phyloP scores from a whole-genome alignment of 2,888 invertebrate species.

The Belgica antarctica region DNA sequence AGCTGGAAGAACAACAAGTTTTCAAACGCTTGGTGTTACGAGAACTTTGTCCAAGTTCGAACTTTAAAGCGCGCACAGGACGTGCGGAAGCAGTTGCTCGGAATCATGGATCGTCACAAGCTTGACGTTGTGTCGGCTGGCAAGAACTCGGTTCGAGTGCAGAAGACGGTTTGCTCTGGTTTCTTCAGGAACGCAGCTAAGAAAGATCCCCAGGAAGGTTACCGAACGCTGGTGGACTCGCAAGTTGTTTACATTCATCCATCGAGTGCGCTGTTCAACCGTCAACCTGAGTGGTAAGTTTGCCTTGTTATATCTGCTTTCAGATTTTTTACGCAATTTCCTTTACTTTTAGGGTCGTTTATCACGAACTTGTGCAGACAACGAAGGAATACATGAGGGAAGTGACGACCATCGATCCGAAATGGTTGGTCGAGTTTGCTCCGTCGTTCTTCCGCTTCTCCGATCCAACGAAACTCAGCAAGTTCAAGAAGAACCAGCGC shows the following conservation, averaged over 20 bases:
- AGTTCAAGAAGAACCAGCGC: constrained; percentile 98
- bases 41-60: constrained; percentile 97
- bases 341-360: constrained; percentile 28
- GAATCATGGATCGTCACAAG: constrained; percentile 97
- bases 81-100: constrained; percentile 93
- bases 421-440: constrained; percentile 98
- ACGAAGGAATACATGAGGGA: constrained; percentile 99
- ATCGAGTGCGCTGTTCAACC: constrained; percentile 93
- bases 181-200: constrained; percentile 99
- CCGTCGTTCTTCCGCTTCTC: constrained; percentile 99
- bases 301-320: neutral
- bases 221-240: constrained; percentile 94
- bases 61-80: constrained; percentile 97
- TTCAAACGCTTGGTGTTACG: constrained; percentile 98
- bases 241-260: constrained; percentile 99
- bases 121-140: constrained; percentile 95
- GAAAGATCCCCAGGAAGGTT: constrained; percentile 98
- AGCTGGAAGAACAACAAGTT: constrained; percentile 99
- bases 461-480: constrained; percentile 96
- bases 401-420: constrained; percentile 94
- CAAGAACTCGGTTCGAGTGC: constrained; percentile 90
- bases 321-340: neutral
- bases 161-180: constrained; percentile 97
- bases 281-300: constrained; percentile 95
- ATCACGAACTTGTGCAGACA: constrained; percentile 97